These are phyloP conservation scores for Pycnonotus jocosus DNA, from an alignment of 2,113 vertebrate genomes.

Conservation along the genomic window DNA sequence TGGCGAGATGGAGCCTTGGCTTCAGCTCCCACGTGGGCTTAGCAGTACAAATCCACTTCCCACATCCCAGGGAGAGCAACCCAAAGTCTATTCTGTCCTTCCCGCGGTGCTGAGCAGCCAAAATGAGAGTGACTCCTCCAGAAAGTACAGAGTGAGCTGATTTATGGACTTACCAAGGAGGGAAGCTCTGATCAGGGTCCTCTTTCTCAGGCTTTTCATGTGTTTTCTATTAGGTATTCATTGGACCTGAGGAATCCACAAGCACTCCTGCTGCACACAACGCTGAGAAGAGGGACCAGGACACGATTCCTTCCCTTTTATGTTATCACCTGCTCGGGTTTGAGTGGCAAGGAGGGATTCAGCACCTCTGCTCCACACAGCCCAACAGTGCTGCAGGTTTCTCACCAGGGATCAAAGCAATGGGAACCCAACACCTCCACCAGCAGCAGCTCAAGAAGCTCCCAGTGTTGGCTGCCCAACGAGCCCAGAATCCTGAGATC, in stretches of 20 bases:
- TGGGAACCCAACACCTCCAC: background rate
- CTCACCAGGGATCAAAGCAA: background rate
- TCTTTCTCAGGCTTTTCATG: background rate
- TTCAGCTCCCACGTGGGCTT: background rate
- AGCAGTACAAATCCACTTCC: background rate
- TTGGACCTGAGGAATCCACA: background rate
- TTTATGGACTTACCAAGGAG: background rate
- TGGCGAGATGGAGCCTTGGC: background rate
- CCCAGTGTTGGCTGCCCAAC: background rate
- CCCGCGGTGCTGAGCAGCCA: background rate
- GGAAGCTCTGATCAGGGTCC: background rate
- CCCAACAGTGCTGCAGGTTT: background rate
- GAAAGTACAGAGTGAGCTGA: background rate
- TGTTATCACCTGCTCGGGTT: background rate
- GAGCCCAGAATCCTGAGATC: background rate
- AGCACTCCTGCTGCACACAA: fast-evolving
- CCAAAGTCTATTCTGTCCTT: background rate
- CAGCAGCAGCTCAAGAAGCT: background rate
- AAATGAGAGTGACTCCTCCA: background rate
- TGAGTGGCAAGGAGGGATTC: background rate
- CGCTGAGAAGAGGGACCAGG: background rate
- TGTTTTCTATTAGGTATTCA: fast-evolving
- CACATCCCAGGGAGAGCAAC: background rate
- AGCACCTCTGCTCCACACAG: background rate
- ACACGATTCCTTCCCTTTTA: background rate